Evolutionary conservation across 2,797 vertebrate species (phyloP).

Genomic region (Mionectes olivaceus): DNA sequence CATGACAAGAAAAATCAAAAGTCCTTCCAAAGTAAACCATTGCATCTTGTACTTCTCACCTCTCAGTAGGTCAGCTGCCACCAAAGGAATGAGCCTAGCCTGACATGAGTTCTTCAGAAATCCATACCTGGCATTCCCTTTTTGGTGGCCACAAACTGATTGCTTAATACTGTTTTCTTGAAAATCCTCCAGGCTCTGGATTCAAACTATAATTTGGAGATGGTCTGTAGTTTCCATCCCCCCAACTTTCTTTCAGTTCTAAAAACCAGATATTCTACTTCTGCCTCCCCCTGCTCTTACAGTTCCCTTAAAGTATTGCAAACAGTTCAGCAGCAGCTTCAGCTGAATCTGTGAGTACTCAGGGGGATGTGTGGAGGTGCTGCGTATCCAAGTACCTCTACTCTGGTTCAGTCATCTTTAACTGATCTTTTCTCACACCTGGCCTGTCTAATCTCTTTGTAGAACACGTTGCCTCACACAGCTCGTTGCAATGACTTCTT

Average conservation of each 20-base stretch:
- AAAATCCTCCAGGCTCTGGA: not conserved
- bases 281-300: not conserved
- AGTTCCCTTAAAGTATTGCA: not conserved
- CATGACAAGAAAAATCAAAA: not conserved
- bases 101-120: constrained; percentile 1
- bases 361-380: not conserved
- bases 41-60: not conserved
- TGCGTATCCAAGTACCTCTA: not conserved
- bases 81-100: not conserved
- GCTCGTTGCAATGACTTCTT: constrained; percentile 12
- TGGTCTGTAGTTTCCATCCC: not conserved
- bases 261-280: not conserved
- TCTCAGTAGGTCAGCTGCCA: not conserved
- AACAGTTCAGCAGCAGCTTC: not conserved
- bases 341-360: not conserved
- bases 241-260: not conserved
- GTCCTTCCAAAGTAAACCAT: not conserved
- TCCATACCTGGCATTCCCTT: not conserved
- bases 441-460: not conserved
- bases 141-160: not conserved
- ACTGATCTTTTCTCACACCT: not conserved
- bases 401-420: not conserved
- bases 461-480: not conserved
- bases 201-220: not conserved
- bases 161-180: not conserved